A percentile compares a stretch with the other conserved stretches of the same genome.
These are phyloP conservation scores for Darevskia nairensis DNA, from an alignment of 2,797 vertebrate species.

Conservation along the genomic window DNA sequence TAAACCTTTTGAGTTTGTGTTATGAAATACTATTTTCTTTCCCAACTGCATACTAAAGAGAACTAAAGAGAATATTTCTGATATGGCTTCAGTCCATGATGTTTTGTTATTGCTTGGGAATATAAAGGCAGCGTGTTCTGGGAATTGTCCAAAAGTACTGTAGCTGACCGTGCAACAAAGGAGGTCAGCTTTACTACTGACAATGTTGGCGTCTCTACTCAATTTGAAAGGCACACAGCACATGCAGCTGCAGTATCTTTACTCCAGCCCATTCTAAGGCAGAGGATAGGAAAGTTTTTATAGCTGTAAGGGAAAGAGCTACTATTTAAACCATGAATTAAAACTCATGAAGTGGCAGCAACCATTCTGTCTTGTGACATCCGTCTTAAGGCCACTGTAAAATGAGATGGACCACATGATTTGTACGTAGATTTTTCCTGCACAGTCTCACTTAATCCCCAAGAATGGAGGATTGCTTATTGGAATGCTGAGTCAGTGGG, in stretches of 20 bases:
- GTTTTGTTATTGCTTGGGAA: background rate
- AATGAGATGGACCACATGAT: conserved; percentile 28
- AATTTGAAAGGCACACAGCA: background rate
- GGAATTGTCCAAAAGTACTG: background rate
- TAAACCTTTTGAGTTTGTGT: background rate
- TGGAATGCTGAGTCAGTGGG: conserved; percentile 52
- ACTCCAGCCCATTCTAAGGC: conserved; percentile 32
- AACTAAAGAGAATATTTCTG: background rate
- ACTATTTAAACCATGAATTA: background rate
- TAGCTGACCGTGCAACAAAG: background rate
- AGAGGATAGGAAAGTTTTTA: background rate
- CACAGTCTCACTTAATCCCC: conserved; percentile 13
- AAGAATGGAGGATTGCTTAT: conserved; percentile 31
- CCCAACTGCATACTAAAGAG: too few species aligned
- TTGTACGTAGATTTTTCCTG: conserved; percentile 47
- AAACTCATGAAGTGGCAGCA: background rate
- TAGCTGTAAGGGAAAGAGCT: background rate
- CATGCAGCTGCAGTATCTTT: conserved; percentile 38
- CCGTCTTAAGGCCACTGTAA: background rate
- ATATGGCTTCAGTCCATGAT: background rate
- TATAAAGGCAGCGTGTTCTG: background rate
- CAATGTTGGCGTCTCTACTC: background rate
- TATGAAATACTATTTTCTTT: background rate
- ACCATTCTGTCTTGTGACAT: background rate
- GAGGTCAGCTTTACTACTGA: background rate